phyloP scores from a whole-genome alignment of 2,888 invertebrate species.

The Coremacera marginata region DNA sequence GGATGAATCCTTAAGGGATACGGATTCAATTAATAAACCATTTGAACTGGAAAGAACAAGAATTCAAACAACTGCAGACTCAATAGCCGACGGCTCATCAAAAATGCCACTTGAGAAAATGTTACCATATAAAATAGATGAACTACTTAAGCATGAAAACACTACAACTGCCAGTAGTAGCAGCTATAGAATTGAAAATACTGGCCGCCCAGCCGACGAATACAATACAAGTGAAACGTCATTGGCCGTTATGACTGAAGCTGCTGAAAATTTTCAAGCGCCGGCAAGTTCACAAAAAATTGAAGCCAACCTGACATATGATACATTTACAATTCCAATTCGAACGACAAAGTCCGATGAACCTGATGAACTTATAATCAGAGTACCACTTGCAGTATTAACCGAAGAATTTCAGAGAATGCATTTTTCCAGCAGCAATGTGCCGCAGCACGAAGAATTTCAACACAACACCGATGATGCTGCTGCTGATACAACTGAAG shows the following conservation, averaged over 20 bases:
- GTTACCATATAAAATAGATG: background rate
- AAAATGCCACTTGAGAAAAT: background rate
- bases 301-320: background rate
- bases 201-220: background rate
- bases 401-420: conserved; percentile 45
- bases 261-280: background rate
- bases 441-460: background rate
- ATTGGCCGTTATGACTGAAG: background rate
- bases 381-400: conserved; percentile 45
- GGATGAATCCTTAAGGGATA: no score
- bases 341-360: background rate
- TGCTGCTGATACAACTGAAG: background rate
- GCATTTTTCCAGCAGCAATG: conserved; percentile 42
- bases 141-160: background rate
- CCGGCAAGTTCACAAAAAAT: background rate
- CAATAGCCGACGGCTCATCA: background rate
- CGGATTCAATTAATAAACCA: background rate
- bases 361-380: conserved; percentile 37
- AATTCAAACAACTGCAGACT: background rate
- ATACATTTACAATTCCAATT: no score
- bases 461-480: background rate
- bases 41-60: background rate
- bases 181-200: background rate
- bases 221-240: background rate
- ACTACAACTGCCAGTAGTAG: background rate